Evolutionary conservation across 2,113 vertebrate genomes (phyloP).

Genomic region (Turnix velox): DNA sequence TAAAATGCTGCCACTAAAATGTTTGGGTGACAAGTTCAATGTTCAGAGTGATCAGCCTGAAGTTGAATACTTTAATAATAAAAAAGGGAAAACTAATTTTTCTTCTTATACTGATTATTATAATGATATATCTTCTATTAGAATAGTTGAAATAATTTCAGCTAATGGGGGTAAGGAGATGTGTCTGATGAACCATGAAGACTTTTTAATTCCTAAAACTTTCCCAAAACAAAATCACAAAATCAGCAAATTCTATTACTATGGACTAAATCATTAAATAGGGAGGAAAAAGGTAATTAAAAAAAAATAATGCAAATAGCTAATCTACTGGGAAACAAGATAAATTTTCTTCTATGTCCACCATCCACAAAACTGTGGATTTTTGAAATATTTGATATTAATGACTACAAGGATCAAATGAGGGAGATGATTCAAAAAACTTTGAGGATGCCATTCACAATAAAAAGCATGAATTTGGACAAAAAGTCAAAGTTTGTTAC

Average conservation of each 20-base stretch:
- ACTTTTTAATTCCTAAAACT: background rate
- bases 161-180: background rate
- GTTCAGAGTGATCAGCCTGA: background rate
- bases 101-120: background rate
- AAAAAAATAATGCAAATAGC: background rate
- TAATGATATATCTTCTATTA: background rate
- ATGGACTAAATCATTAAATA: background rate
- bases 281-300: background rate
- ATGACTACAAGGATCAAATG: background rate
- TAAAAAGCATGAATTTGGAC: background rate
- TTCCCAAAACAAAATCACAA: background rate
- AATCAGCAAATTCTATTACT: background rate
- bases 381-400: background rate
- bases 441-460: background rate
- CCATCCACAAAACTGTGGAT: too few species aligned
- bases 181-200: background rate
- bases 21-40: rapidly evolving
- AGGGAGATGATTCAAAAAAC: background rate
- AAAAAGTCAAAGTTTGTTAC: background rate
- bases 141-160: background rate
- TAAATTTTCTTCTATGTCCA: background rate
- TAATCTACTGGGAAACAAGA: background rate
- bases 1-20: background rate
- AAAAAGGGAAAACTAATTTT: background rate
- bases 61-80: background rate